These are phyloP conservation scores for Lophotis ruficrista DNA, from an alignment of 2,113 vertebrate species.

Conservation along the genomic window DNA sequence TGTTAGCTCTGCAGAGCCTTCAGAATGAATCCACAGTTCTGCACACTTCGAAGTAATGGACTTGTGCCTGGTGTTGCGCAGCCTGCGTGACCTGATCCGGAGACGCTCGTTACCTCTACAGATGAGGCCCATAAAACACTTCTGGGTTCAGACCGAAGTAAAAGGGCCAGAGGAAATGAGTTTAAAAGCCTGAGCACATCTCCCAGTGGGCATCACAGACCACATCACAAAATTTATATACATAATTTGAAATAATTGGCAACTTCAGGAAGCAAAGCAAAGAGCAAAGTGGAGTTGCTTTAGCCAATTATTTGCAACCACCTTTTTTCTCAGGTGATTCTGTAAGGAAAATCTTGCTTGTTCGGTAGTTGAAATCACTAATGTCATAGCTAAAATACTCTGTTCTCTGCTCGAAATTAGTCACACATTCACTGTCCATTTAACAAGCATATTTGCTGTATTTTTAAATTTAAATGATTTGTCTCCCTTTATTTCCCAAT, in stretches of 20 bases:
- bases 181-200: conserved; percentile 35
- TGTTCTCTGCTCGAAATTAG: neutral
- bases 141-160: neutral
- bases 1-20: neutral
- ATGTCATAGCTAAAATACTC: neutral
- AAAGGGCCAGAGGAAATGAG: neutral
- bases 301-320: neutral
- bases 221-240: conserved; percentile 19
- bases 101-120: neutral
- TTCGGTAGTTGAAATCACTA: neutral
- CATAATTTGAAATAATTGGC: conserved; percentile 12
- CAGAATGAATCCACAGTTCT: neutral
- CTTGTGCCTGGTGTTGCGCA: neutral
- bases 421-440: neutral
- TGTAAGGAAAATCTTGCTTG: neutral
- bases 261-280: conserved; percentile 15
- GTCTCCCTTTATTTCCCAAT: conserved; percentile 18
- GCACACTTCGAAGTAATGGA: neutral
- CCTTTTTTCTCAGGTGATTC: neutral
- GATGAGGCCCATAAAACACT: conserved; percentile 4
- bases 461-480: conserved; percentile 35
- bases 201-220: neutral
- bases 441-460: neutral
- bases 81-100: neutral
- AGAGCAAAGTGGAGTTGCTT: neutral